A percentile compares a stretch with the other conserved stretches of the same genome.
phyloP scores from a whole-genome alignment of 2,113 vertebrate genomes.

The Psilopsiagon aymara region DNA sequence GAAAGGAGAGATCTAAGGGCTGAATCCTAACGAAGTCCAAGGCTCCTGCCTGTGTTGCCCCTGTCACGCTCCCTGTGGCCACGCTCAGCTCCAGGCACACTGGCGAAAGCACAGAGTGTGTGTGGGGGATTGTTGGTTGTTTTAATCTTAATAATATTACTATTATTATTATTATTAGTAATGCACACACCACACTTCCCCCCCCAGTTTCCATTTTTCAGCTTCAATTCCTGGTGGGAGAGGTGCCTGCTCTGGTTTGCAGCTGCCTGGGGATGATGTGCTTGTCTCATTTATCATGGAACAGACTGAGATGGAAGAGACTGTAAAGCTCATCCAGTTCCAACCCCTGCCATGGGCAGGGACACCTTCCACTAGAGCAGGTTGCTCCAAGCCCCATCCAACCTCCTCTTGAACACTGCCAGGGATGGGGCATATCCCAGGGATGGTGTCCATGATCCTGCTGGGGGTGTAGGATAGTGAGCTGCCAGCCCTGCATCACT shows the following conservation, averaged over 20 bases:
- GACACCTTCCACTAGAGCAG: background rate
- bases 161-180: background rate
- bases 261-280: rapidly evolving
- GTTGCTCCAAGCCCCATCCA: background rate
- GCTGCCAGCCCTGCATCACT: background rate
- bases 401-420: background rate
- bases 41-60: background rate
- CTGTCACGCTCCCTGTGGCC: background rate
- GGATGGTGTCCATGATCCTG: background rate
- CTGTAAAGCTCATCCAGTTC: background rate
- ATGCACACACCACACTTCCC: background rate
- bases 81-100: background rate
- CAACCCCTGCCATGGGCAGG: background rate
- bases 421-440: background rate
- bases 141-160: background rate
- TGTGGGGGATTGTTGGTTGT: background rate
- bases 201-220: background rate
- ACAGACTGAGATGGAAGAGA: background rate
- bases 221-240: background rate
- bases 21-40: constrained; percentile 76
- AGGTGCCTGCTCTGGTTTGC: background rate
- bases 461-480: background rate
- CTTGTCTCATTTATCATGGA: background rate
- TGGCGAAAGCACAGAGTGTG: background rate
- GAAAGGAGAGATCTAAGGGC: constrained; percentile 60